Percentiles rank a stretch among this genome's conserved stretches.
These are phyloP conservation scores for Grapholita molesta DNA, from an alignment of 1,140 invertebrate species.

Conservation along the genomic window DNA sequence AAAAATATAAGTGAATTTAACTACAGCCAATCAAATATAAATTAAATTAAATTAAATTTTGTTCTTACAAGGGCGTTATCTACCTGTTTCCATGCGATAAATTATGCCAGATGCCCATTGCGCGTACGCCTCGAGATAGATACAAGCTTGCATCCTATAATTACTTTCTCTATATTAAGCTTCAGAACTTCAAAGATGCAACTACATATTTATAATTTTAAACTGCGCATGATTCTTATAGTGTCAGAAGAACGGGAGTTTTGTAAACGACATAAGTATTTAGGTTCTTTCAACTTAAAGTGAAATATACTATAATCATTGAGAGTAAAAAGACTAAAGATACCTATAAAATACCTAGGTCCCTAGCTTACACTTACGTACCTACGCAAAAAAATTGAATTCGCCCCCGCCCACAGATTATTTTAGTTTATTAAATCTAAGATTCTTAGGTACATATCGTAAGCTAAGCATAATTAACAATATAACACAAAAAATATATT, in stretches of 20 bases:
- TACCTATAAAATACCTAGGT: too few relatives aligned
- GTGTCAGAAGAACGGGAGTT: too few relatives aligned
- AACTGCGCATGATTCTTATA: background rate
- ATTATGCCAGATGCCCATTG: conserved; percentile 14
- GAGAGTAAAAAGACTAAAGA: too few relatives aligned
- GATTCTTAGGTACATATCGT: too few relatives aligned
- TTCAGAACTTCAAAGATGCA: background rate
- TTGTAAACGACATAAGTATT: too few relatives aligned
- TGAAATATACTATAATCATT: too few relatives aligned
- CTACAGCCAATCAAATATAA: background rate
- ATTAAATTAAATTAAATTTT: background rate
- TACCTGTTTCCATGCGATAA: conserved; percentile 2
- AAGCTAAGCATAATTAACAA: too few relatives aligned
- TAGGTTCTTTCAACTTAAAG: too few relatives aligned
- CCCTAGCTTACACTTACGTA: too few relatives aligned
- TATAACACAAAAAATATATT: background rate
- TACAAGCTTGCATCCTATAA: conserved; percentile 2
- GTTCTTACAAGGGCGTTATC: background rate
- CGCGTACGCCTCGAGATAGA: background rate
- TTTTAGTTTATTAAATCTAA: too few relatives aligned
- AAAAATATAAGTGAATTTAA: background rate
- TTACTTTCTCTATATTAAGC: conserved; percentile 14
- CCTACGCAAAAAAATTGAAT: too few relatives aligned
- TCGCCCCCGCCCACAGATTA: too few relatives aligned
- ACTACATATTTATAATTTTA: background rate